A percentile compares a stretch with the other conserved stretches of the same genome.
Evolutionary conservation across 2,888 invertebrate species (phyloP).

Genomic region (Crossocerus cetratus): DNA sequence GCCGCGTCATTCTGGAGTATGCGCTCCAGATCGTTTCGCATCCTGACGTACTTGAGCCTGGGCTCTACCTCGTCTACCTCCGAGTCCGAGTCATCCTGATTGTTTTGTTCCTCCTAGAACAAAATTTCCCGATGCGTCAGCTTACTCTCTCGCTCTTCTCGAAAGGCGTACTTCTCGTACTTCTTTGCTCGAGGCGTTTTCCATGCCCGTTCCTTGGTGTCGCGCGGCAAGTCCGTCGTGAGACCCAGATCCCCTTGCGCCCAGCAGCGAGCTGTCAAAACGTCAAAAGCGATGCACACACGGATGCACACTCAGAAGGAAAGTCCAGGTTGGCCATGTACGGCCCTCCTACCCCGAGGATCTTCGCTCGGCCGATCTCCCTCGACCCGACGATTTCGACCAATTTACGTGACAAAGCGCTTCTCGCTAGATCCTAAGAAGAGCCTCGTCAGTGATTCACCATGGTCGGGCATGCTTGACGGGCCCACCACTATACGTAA

Average conservation of each 20-base stretch:
- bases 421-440: slow-evolving; percentile 1
- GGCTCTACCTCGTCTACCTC: slow-evolving; percentile 86
- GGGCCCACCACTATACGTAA: slow-evolving; percentile 18
- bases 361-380: not conserved
- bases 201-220: slow-evolving; percentile 41
- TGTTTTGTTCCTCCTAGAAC: slow-evolving; percentile 68
- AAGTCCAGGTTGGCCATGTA: not conserved
- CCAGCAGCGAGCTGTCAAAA: slow-evolving; percentile 44
- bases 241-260: not conserved
- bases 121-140: slow-evolving; percentile 1
- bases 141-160: too few species aligned
- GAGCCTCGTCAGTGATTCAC: slow-evolving; percentile 5
- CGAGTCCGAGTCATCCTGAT: slow-evolving; percentile 72
- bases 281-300: not conserved
- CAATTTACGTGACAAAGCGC: slow-evolving; percentile 6
- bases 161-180: too few species aligned
- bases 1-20: slow-evolving; percentile 92
- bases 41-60: slow-evolving; percentile 92
- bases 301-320: not conserved
- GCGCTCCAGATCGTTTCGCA: slow-evolving; percentile 90
- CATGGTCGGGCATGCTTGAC: slow-evolving; percentile 5
- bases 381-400: slow-evolving; percentile 4
- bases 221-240: not conserved
- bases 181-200: slow-evolving; percentile 54
- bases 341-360: not conserved